A percentile compares a stretch with the other conserved stretches of the same genome.
These are phyloP conservation scores for Cryptotis parvus DNA, from an alignment of 2,113 vertebrate genomes.

Conservation along the genomic window DNA sequence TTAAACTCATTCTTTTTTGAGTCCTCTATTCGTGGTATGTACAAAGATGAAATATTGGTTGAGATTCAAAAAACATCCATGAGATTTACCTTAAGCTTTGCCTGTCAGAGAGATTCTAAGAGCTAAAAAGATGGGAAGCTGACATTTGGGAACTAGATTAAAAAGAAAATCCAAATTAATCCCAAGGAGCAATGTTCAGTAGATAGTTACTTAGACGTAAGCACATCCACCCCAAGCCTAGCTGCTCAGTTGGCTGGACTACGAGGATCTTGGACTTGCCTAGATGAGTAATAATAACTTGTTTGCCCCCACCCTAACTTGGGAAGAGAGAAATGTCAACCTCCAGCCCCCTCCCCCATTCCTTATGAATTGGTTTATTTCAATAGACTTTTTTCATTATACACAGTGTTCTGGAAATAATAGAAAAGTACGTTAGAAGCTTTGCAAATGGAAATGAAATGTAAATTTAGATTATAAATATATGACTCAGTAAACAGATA, in stretches of 20 bases:
- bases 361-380: slow-evolving; percentile 68
- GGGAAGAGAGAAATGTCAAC: slow-evolving; percentile 65
- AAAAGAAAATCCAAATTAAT: slow-evolving; percentile 82
- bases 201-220: slow-evolving; percentile 58
- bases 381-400: slow-evolving; percentile 72
- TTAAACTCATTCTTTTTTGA: slow-evolving; percentile 54
- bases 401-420: slow-evolving; percentile 78
- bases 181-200: slow-evolving; percentile 63
- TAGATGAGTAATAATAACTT: slow-evolving; percentile 47
- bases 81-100: slow-evolving; percentile 79
- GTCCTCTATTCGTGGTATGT: slow-evolving; percentile 55
- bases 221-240: background rate
- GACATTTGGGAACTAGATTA: slow-evolving; percentile 80
- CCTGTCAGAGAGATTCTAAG: slow-evolving; percentile 70
- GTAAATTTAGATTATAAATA: slow-evolving; percentile 82
- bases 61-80: slow-evolving; percentile 72
- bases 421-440: slow-evolving; percentile 63
- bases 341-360: slow-evolving; percentile 48
- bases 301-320: slow-evolving; percentile 36
- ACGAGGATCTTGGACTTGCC: slow-evolving; percentile 5
- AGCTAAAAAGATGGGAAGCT: slow-evolving; percentile 73
- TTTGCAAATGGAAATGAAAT: slow-evolving; percentile 78
- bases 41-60: slow-evolving; percentile 69
- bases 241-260: slow-evolving; percentile 9
- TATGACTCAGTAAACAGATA: slow-evolving; percentile 65